These are phyloP conservation scores for Timema cristinae DNA, from an alignment of 2,888 invertebrate genomes.

Conservation along the genomic window DNA sequence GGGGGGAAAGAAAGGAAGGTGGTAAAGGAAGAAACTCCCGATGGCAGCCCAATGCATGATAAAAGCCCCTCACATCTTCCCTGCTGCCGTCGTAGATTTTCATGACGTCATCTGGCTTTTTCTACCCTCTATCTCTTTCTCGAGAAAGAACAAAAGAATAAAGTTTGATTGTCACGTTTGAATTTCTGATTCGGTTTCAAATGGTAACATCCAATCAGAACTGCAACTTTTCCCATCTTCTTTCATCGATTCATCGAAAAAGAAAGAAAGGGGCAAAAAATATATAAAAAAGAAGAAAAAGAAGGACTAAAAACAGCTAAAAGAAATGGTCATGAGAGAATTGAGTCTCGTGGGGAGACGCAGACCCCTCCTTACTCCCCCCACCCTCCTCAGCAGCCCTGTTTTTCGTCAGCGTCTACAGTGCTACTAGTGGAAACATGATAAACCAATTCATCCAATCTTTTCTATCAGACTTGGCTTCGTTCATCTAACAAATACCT, in stretches of 20 bases:
- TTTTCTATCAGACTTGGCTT: neutral
- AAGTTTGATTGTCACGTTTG: conserved; percentile 32
- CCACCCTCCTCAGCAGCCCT: conserved; percentile 10
- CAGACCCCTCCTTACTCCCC: conserved; percentile 15
- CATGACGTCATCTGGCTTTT: conserved; percentile 26
- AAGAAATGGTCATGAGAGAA: conserved; percentile 23
- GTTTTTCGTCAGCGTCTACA: neutral
- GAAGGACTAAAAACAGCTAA: conserved; percentile 10
- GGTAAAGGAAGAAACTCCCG: conserved; percentile 4
- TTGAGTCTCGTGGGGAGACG: conserved; percentile 24
- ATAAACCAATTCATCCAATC: conserved; percentile 20
- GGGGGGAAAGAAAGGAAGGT: conserved; percentile 2
- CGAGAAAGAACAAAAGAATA: conserved; percentile 22
- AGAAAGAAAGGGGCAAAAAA: conserved; percentile 12
- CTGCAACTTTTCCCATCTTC: conserved; percentile 24
- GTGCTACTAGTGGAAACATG: conserved; percentile 20
- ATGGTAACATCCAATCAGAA: conserved; percentile 31
- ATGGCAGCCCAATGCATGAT: conserved; percentile 21
- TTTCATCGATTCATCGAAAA: conserved; percentile 28
- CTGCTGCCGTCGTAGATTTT: conserved; percentile 24
- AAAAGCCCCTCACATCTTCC: conserved; percentile 10
- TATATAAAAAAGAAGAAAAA: neutral
- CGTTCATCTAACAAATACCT: no score
- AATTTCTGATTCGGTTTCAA: conserved; percentile 32
- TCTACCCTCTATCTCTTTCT: neutral